Base-by-base conservation (phyloP, 2,888 invertebrate genomes). In the Cetonia aurata region DNA sequence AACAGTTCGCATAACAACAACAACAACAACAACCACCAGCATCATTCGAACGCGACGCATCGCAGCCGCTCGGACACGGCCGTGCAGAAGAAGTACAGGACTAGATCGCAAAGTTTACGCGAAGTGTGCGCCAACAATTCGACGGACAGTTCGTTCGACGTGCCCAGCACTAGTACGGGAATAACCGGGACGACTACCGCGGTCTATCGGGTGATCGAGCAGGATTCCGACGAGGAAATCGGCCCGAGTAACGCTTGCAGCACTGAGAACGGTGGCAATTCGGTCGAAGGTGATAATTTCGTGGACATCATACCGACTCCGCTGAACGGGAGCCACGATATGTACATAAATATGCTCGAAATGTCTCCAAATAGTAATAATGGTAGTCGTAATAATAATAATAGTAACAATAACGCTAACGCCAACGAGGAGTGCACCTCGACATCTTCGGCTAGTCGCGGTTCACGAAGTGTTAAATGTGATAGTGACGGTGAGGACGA, bases 131-230 rank as follows among this genome's bases (percentile, higher is more conserved):
- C 74, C 67, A 72, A 72, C 53, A 55, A 25, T 42, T 69, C 78
- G 8, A 77, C 87, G 15, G 86, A 86, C 67, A 86, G 80, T 70
- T 83, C 87, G 75, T 81, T 89, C 77, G 88, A 90, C 74, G 85
- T 88, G 74, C 91, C 91, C 12, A 91, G 91, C 79, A 91, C 91
- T 55, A 91, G 91, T 78, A 89, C 91, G 77, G 91, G 91, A 10
- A 82, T 83, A 53, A 83, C 82, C 17, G 79, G 75, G 72, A 81
- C 83, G 12, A 80, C 75, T 59, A 78, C 77, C 59, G 77, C 80
- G 37, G 77, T 83, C n/a, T 83, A 79, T 71, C 75, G 84, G 9
- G 87, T 69, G 86, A 88, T 83, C 86, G 89, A 71, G 72, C 83
- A 84, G 71, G 90, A 90, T 78, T 90, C 90, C 0, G 91, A 91